Evolutionary conservation across 2,797 vertebrate species (phyloP), one percentile per base, ranked within the genome.

Genomic region (Poeciliopsis turneri): DNA sequence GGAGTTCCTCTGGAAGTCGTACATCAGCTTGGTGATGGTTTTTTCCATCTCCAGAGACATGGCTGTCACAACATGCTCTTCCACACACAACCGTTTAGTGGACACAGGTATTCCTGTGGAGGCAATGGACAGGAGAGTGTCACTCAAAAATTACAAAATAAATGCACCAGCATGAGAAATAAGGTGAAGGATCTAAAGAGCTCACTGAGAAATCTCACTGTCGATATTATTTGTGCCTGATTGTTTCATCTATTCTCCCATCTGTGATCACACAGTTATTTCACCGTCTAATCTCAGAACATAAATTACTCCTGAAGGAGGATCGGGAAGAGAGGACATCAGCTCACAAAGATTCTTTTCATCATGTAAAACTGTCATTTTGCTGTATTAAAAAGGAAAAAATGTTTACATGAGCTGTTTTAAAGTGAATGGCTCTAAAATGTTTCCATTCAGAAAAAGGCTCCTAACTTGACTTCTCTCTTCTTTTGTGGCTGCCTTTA

Each of bases 41-140:
- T 99, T 99, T 95, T 99, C 98, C 98, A 99, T 99, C 95, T 99
- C 98, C 95, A 99, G 94, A 85, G 98, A 97, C 98, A 99, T 98
- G 92, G 96, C 97, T 76, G 97, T 97, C 92, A 97, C 97, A 84
- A 97, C 97, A 97, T 99, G 97, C 93, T 98, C 97, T 94, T 96
- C 95, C 84, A 39, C 84, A 87, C 96, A 94, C 72, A 92, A 95
- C 93, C 92, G 95, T 97, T 95, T 39, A 91, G 91, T 81, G 59
- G 86, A 80, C 84, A 88, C 87, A 90, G 90, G 83, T 82, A 46
- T 73, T 84, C 93, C 93, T 94, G 89, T 57, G 28, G 45, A 81
- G 41, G 23, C 57, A 74, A 82, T 33, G 76, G 41, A 74, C 3
- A 46, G n/a, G 39, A 74, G 30, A 20, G 25, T 80, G 25, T 55